A percentile compares a stretch with the other conserved stretches of the same genome.
Evolutionary conservation across 2,888 invertebrate species (phyloP).

Genomic region (Camponotus fellah): DNA sequence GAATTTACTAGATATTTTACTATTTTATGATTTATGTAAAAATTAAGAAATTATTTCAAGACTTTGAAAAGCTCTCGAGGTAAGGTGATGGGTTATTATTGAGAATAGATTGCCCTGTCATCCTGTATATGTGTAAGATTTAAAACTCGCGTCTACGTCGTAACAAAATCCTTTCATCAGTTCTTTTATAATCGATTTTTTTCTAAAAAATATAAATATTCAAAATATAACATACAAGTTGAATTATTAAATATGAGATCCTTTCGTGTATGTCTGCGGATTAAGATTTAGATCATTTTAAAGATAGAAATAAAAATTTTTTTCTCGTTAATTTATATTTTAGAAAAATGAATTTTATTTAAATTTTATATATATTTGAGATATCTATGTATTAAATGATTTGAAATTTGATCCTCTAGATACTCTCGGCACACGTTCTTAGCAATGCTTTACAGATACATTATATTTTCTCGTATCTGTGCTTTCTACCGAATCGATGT

Average conservation of each 20-base stretch:
- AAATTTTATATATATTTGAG: not conserved
- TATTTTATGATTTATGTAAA: no score
- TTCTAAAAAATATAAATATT: not conserved
- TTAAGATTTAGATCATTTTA: not conserved
- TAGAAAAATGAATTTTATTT: not conserved
- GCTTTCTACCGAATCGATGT: conserved; percentile 18
- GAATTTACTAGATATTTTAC: no score
- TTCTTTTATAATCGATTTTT: not conserved
- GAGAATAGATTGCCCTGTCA: no score
- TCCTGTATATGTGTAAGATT: not conserved
- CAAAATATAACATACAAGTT: not conserved
- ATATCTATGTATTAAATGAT: not conserved
- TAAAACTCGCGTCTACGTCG: not conserved
- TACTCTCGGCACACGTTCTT: not conserved
- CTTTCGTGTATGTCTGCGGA: not conserved
- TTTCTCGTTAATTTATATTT: not conserved
- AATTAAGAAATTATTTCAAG: no score
- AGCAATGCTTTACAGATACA: not conserved
- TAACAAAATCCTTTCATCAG: not conserved
- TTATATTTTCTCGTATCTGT: conserved; percentile 16
- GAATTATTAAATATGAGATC: not conserved
- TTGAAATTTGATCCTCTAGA: conserved; percentile 5
- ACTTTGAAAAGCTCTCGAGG: no score
- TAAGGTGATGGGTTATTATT: no score
- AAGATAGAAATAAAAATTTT: not conserved